phyloP scores from a whole-genome alignment of 2,888 invertebrate genomes.

The Hipparchia sbordonii region DNA sequence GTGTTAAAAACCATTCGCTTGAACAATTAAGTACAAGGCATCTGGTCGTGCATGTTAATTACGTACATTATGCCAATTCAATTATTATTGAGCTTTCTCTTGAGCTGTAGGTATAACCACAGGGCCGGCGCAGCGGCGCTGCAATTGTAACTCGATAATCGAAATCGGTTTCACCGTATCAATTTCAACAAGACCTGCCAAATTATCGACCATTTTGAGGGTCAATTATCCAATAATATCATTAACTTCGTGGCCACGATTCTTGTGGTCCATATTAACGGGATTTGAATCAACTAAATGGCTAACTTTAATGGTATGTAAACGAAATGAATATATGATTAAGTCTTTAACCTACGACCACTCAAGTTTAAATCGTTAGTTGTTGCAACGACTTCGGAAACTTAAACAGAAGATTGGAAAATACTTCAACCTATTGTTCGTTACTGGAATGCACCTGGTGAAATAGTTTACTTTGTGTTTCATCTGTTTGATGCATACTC shows the following conservation, averaged over 20 bases:
- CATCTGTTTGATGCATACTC: background rate
- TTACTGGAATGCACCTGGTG: background rate
- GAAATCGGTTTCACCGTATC: constrained; percentile 30
- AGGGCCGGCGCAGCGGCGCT: constrained; percentile 21
- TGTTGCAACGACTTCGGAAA: background rate
- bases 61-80: constrained; percentile 33
- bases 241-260: background rate
- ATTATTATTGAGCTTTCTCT: constrained; percentile 34
- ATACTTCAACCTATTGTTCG: constrained; percentile 5
- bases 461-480: background rate
- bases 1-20: constrained; percentile 2
- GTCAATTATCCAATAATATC: constrained; percentile 14
- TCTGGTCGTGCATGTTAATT: constrained; percentile 33
- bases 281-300: background rate
- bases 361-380: background rate
- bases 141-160: constrained; percentile 15
- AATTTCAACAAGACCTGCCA: constrained; percentile 15
- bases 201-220: constrained; percentile 15
- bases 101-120: constrained; percentile 18
- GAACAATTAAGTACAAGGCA: constrained; percentile 18
- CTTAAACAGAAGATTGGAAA: background rate
- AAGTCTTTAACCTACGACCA: background rate
- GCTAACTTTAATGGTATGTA: background rate
- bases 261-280: background rate
- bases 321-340: background rate